phyloP scores from a whole-genome alignment of 1,140 invertebrate species.

The Argopecten irradians region DNA sequence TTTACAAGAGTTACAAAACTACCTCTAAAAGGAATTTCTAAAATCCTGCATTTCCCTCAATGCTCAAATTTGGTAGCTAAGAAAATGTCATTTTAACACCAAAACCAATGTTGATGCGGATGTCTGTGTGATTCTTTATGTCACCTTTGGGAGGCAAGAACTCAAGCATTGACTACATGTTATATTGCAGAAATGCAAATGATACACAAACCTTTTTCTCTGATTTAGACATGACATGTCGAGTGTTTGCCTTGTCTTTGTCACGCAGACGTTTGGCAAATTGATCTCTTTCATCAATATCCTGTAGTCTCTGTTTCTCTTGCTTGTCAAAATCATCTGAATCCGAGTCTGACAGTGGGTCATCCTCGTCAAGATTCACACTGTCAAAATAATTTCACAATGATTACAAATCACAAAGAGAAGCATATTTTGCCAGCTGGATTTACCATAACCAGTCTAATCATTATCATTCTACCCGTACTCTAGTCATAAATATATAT shows the following conservation, averaged over 20 bases:
- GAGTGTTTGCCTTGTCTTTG: slow-evolving; percentile 92
- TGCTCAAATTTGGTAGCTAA: too few relatives aligned
- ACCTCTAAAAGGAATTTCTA: too few relatives aligned
- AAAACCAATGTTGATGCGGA: too few relatives aligned
- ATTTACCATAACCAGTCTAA: neutral
- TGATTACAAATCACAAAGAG: neutral
- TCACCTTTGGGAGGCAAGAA: too few relatives aligned
- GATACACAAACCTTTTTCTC: slow-evolving; percentile 82
- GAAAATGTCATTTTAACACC: too few relatives aligned
- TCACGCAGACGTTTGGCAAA: slow-evolving; percentile 92
- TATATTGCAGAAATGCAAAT: too few relatives aligned
- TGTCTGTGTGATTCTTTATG: too few relatives aligned
- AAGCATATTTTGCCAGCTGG: neutral
- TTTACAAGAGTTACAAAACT: too few relatives aligned
- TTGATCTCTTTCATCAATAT: slow-evolving; percentile 95
- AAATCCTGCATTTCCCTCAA: too few relatives aligned
- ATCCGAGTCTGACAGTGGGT: slow-evolving; percentile 48
- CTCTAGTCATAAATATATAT: too few relatives aligned
- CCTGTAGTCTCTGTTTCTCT: slow-evolving; percentile 83
- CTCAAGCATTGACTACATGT: too few relatives aligned
- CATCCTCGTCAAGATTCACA: slow-evolving; percentile 41
- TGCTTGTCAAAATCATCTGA: slow-evolving; percentile 61
- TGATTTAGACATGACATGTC: slow-evolving; percentile 84
- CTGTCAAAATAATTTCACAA: slow-evolving; percentile 28
- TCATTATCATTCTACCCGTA: neutral